These are phyloP conservation scores for Pachypanchax playfairii DNA, from an alignment of 2,113 vertebrate genomes.

Conservation along the genomic window DNA sequence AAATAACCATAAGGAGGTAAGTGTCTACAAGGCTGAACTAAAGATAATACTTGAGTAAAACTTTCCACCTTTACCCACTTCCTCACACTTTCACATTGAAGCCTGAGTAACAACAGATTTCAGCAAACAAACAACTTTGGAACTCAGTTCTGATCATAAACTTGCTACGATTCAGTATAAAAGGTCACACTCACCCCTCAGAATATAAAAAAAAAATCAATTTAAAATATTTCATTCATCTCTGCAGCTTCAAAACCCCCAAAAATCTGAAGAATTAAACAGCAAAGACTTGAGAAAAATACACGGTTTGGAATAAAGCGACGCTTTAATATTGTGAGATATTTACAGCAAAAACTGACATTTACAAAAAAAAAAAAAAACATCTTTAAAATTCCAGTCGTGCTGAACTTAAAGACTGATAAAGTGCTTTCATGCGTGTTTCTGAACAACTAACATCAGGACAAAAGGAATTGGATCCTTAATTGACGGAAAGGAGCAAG, in stretches of 20 bases:
- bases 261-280: slow-evolving; percentile 5
- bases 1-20: too few relatives aligned
- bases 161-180: background rate
- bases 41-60: too few relatives aligned
- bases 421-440: slow-evolving; percentile 75
- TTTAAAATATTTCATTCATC: too few relatives aligned
- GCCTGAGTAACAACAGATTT: too few relatives aligned
- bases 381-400: slow-evolving; percentile 62
- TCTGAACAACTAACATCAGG: slow-evolving; percentile 43
- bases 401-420: slow-evolving; percentile 38
- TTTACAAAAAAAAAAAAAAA: slow-evolving; percentile 69
- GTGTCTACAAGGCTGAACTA: background rate
- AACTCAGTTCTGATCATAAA: too few relatives aligned
- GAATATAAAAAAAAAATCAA: background rate
- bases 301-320: background rate
- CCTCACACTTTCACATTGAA: background rate
- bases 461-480: slow-evolving; percentile 13
- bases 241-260: background rate
- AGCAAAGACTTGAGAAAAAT: slow-evolving; percentile 13
- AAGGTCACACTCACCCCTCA: background rate
- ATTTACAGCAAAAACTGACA: slow-evolving; percentile 61
- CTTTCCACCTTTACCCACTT: too few relatives aligned
- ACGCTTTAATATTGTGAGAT: slow-evolving; percentile 32
- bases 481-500: slow-evolving; percentile 2
- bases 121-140: too few relatives aligned